Percentiles rank a stretch among this genome's conserved stretches.
phyloP scores from a whole-genome alignment of 1,140 invertebrate genomes.

The Drosophila neocordata region DNA sequence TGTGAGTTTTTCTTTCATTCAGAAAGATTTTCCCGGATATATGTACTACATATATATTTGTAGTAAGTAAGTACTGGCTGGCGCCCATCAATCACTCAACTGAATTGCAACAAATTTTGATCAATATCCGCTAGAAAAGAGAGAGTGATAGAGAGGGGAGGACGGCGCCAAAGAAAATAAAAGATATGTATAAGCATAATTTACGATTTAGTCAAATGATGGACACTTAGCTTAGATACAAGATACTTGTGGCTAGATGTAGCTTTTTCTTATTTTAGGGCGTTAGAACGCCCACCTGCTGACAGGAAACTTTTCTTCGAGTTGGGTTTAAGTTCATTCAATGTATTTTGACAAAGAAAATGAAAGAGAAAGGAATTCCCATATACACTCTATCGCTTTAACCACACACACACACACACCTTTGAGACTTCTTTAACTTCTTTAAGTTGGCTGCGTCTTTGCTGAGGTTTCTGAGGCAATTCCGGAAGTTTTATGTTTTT shows the following conservation, averaged over 20 bases:
- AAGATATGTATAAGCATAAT: slow-evolving; percentile 55
- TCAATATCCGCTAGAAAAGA: slow-evolving; percentile 64
- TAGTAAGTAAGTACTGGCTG: neutral
- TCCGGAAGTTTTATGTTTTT: slow-evolving; percentile 79
- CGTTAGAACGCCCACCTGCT: slow-evolving; percentile 64
- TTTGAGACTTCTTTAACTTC: slow-evolving; percentile 28
- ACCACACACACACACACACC: neutral
- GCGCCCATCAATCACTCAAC: slow-evolving; percentile 71
- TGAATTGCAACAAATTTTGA: slow-evolving; percentile 76
- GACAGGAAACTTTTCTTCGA: slow-evolving; percentile 68
- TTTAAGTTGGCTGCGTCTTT: slow-evolving; percentile 30
- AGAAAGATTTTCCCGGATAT: slow-evolving; percentile 50
- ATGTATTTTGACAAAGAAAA: slow-evolving; percentile 53
- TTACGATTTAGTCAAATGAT: slow-evolving; percentile 62
- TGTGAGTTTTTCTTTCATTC: slow-evolving; percentile 37
- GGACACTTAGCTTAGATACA: slow-evolving; percentile 59
- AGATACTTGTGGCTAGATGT: slow-evolving; percentile 69
- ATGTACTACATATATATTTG: neutral
- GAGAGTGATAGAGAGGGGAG: neutral
- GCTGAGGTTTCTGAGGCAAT: slow-evolving; percentile 42
- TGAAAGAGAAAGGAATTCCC: slow-evolving; percentile 33
- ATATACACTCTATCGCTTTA: slow-evolving; percentile 6
- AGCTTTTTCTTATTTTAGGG: slow-evolving; percentile 32
- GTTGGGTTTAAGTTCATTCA: slow-evolving; percentile 19
- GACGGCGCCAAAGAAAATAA: slow-evolving; percentile 14